Conservation (phyloP, 2,888 invertebrate species). For the Lithophane socia region DNA sequence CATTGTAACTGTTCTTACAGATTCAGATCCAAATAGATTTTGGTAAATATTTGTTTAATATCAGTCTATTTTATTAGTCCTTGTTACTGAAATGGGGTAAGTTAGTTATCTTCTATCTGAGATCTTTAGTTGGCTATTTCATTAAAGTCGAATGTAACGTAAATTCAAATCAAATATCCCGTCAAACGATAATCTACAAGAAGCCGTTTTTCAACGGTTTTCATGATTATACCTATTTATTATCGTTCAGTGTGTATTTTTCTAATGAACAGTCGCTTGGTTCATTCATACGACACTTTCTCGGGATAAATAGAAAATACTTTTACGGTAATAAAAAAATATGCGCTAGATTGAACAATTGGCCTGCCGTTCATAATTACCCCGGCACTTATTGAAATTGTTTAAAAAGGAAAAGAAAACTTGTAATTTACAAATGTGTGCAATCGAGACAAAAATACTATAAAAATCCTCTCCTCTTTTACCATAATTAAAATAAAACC, state of each 20-base stretch:
- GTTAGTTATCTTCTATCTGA: neutral
- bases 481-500: constrained; percentile 45
- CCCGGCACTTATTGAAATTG: neutral
- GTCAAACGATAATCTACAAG: too few relatives aligned
- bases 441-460: neutral
- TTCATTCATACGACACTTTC: too few relatives aligned
- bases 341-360: neutral
- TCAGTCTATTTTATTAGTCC: neutral
- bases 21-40: neutral
- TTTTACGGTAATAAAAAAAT: too few relatives aligned
- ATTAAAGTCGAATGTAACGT: too few relatives aligned
- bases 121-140: neutral
- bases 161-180: neutral
- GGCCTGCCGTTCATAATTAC: neutral
- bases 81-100: neutral
- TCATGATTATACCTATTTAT: too few relatives aligned
- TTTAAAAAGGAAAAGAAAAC: too few relatives aligned
- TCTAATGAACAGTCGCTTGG: too few relatives aligned
- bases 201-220: too few relatives aligned
- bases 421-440: neutral
- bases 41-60: too few relatives aligned
- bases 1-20: neutral
- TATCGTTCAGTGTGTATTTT: too few relatives aligned
- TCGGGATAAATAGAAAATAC: neutral
- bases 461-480: constrained; percentile 6